Evolutionary conservation across 2,797 vertebrate genomes (phyloP).

Genomic region (Molothrus ater): DNA sequence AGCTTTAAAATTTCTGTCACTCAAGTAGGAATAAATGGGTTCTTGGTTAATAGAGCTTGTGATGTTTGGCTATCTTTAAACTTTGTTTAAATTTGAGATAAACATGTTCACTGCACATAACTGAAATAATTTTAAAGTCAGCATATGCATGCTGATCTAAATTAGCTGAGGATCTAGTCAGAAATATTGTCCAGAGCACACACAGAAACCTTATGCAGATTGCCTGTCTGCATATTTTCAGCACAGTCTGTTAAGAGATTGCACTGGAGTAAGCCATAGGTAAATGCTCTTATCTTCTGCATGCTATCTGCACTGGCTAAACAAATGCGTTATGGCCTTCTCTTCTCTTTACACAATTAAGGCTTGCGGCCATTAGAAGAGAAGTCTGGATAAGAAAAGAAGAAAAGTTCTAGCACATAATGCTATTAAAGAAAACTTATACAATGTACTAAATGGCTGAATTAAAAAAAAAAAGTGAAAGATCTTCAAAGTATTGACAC

Average conservation of each 20-base stretch:
- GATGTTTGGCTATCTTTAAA: not conserved
- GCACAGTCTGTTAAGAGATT: not conserved
- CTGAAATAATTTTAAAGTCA: not conserved
- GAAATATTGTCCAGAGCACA: slow-evolving; percentile 19
- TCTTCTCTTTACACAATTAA: not conserved
- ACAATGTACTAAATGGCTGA: not conserved
- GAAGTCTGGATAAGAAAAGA: not conserved
- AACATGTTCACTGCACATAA: not conserved
- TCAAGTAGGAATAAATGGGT: not conserved
- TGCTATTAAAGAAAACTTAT: not conserved
- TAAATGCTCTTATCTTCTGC: slow-evolving; percentile 10
- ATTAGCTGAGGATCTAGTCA: not conserved
- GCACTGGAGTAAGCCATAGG: not conserved
- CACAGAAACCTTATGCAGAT: not conserved
- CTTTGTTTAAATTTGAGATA: not conserved
- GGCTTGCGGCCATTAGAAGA: not conserved
- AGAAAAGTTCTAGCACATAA: not conserved
- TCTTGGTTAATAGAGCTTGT: not conserved
- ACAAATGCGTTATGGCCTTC: not conserved
- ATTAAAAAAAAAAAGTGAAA: not conserved
- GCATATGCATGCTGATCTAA: not conserved
- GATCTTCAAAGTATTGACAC: not conserved
- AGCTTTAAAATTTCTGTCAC: not conserved
- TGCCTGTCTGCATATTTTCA: not conserved
- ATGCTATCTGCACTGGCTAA: not conserved